Percentiles rank a stretch among this genome's conserved stretches.
Conservation (phyloP, 2,888 invertebrate genomes). For the Terebella lapidaria region DNA sequence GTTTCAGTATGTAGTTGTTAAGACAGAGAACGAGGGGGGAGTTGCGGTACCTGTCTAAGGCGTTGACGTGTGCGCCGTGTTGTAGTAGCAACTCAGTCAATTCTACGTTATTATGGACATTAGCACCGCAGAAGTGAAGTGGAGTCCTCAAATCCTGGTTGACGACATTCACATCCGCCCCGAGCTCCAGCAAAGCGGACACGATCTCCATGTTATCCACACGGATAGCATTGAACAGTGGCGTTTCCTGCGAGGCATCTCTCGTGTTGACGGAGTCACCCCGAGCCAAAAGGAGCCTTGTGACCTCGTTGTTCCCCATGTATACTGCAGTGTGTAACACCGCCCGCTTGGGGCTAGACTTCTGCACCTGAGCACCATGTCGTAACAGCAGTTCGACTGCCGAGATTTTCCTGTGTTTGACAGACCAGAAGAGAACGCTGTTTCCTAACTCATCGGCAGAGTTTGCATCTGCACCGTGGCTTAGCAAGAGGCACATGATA, state of each 20-base stretch:
- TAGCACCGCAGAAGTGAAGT: background rate
- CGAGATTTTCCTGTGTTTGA: background rate
- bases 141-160: background rate
- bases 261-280: background rate
- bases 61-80: background rate
- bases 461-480: conserved; percentile 4
- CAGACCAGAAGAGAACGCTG: conserved; percentile 1
- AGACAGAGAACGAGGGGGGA: background rate
- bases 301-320: background rate
- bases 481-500: conserved; percentile 1
- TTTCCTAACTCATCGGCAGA: background rate
- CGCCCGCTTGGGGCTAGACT: background rate
- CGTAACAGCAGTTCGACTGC: background rate
- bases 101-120: background rate
- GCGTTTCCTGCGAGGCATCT: background rate
- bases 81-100: conserved; percentile 1
- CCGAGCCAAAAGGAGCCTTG: background rate
- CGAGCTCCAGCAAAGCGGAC: background rate
- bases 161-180: background rate
- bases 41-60: background rate
- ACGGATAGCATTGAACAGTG: conserved; percentile 3
- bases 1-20: conserved; percentile 3
- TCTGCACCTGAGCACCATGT: background rate
- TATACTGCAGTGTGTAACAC: conserved; percentile 5
- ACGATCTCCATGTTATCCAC: background rate